These are phyloP conservation scores for Bombus pyrosoma DNA, from an alignment of 1,140 invertebrate species.

Conservation along the genomic window DNA sequence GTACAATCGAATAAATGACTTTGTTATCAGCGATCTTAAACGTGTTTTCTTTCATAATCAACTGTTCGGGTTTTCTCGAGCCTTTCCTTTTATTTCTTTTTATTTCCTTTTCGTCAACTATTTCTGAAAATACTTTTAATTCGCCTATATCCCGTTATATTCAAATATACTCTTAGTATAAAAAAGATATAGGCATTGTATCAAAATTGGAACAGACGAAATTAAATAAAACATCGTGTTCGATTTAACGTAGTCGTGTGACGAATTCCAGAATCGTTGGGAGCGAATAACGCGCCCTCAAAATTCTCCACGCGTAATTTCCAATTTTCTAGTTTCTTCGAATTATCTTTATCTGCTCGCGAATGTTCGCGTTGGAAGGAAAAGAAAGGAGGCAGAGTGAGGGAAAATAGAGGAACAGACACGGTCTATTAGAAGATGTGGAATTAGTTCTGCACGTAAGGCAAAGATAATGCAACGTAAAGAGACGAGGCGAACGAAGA, in stretches of 20 bases:
- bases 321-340: not conserved
- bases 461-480: conserved; percentile 10
- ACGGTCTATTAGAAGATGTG: conserved; percentile 19
- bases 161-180: too few species aligned
- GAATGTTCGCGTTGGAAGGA: not conserved
- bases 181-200: too few species aligned
- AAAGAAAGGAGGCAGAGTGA: not conserved
- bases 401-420: not conserved
- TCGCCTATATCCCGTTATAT: too few species aligned
- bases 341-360: not conserved
- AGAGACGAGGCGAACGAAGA: conserved; percentile 4
- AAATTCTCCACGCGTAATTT: too few species aligned
- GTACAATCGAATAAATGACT: too few species aligned
- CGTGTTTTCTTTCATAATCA: not conserved
- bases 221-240: too few species aligned
- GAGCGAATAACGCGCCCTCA: too few species aligned
- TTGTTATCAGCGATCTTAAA: not conserved
- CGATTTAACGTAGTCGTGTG: too few species aligned
- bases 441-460: conserved; percentile 48
- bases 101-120: not conserved
- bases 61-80: too few species aligned
- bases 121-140: too few species aligned
- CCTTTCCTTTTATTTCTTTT: not conserved
- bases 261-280: not conserved
- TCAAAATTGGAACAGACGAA: too few species aligned